Conservation (phyloP, 1,140 invertebrate species). For the Atta colombica region DNA sequence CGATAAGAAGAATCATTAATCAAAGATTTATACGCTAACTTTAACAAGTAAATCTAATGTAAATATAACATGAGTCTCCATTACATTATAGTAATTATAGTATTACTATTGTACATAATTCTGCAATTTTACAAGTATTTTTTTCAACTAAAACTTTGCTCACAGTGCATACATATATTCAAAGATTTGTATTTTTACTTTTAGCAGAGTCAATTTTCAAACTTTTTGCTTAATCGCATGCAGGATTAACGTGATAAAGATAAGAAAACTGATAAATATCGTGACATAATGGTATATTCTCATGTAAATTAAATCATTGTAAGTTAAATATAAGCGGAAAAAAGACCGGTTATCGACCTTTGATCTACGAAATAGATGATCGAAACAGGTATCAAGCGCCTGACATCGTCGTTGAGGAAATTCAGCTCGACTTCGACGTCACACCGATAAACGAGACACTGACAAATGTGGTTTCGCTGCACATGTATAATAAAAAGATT, state of each 20-base stretch:
- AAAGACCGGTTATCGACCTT: not conserved
- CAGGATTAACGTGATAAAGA: not conserved
- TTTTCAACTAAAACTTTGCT: not conserved
- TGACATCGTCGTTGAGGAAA: conserved; percentile 28
- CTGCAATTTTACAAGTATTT: not conserved
- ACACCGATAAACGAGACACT: conserved; percentile 36
- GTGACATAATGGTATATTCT: not conserved
- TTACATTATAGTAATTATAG: not conserved
- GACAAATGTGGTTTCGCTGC: conserved; percentile 12
- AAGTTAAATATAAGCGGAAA: not conserved
- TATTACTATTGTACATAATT: not conserved
- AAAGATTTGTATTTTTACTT: not conserved
- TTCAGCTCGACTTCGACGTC: conserved; percentile 13
- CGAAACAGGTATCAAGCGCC: conserved; percentile 20
- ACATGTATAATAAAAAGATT: conserved; percentile 31
- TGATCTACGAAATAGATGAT: conserved; percentile 5
- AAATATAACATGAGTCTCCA: not conserved
- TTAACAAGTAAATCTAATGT: not conserved
- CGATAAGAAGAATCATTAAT: not conserved
- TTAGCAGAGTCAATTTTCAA: not conserved
- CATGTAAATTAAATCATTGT: not conserved
- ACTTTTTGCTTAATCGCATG: not conserved
- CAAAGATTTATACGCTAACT: not conserved
- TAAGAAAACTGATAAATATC: conserved; percentile 9
- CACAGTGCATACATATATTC: not conserved